Percentiles rank a stretch among this genome's conserved stretches.
Evolutionary conservation across 2,113 vertebrate genomes (phyloP).

Genomic region (Asarcornis scutulata): DNA sequence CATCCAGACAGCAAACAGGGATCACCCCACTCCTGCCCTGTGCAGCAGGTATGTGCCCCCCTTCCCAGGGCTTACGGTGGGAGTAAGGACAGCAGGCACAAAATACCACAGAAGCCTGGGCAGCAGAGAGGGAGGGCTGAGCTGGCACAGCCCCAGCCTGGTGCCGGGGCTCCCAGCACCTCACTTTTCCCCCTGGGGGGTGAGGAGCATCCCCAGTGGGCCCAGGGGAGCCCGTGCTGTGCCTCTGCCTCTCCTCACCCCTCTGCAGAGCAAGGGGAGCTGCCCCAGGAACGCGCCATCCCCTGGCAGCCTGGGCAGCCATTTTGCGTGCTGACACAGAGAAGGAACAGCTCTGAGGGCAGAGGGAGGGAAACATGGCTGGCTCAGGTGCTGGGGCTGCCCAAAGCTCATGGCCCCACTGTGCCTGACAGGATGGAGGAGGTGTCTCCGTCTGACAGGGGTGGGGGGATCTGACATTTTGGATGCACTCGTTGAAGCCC

Average conservation of each 20-base stretch:
- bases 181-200: not conserved
- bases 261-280: accelerated
- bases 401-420: not conserved
- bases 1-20: too few relatives aligned
- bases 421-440: not conserved
- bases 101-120: not conserved
- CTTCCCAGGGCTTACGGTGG: accelerated
- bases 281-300: not conserved
- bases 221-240: accelerated
- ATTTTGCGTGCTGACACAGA: not conserved
- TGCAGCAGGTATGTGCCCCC: accelerated
- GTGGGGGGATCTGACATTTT: not conserved
- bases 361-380: not conserved
- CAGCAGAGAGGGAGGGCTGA: not conserved
- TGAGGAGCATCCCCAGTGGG: not conserved
- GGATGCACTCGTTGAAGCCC: not conserved
- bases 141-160: not conserved
- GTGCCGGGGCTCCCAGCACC: not conserved
- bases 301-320: not conserved
- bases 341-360: not conserved
- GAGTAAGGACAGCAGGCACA: not conserved
- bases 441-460: not conserved
- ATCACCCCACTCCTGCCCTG: not conserved
- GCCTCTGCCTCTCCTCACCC: not conserved
- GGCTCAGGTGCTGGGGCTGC: not conserved